These are phyloP conservation scores for Eumeta japonica DNA, from an alignment of 1,140 invertebrate genomes.

Conservation along the genomic window DNA sequence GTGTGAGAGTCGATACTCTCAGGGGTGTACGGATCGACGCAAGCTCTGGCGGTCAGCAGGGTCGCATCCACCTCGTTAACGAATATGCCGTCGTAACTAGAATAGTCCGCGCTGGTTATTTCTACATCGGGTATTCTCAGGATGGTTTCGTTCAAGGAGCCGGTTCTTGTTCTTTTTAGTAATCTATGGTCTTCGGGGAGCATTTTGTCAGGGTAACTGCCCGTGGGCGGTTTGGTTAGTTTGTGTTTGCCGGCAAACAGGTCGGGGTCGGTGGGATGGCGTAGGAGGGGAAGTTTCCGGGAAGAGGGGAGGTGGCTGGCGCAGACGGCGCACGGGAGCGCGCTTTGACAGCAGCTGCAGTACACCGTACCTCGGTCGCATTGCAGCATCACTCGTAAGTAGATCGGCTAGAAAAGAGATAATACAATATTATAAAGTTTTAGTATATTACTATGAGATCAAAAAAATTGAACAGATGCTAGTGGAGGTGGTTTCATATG, in stretches of 20 bases:
- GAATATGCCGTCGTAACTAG: slow-evolving; percentile 47
- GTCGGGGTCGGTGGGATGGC: slow-evolving; percentile 36
- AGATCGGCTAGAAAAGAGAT: slow-evolving; percentile 74
- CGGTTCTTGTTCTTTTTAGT: slow-evolving; percentile 32
- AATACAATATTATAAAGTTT: background rate
- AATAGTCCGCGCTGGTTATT: slow-evolving; percentile 57
- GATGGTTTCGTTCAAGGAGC: slow-evolving; percentile 36
- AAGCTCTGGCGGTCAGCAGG: slow-evolving; percentile 40
- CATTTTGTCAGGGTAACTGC: slow-evolving; percentile 21
- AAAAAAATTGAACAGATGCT: slow-evolving; percentile 8
- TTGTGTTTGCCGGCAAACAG: slow-evolving; percentile 44
- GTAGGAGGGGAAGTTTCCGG: slow-evolving; percentile 31
- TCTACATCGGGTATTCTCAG: slow-evolving; percentile 50
- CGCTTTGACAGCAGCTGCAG: slow-evolving; percentile 65
- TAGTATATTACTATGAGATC: background rate
- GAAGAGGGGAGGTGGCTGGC: slow-evolving; percentile 48
- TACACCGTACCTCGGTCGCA: slow-evolving; percentile 75
- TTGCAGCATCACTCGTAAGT: slow-evolving; percentile 69
- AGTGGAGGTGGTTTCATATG: slow-evolving; percentile 9
- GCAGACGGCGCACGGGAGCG: slow-evolving; percentile 37
- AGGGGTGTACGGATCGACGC: slow-evolving; percentile 72
- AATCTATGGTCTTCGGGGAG: slow-evolving; percentile 29
- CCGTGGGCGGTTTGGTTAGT: slow-evolving; percentile 12
- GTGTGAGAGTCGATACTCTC: slow-evolving; percentile 75
- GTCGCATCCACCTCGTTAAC: slow-evolving; percentile 59